Base-by-base conservation (phyloP, 2,888 invertebrate genomes). In the Campoplex nolae region DNA sequence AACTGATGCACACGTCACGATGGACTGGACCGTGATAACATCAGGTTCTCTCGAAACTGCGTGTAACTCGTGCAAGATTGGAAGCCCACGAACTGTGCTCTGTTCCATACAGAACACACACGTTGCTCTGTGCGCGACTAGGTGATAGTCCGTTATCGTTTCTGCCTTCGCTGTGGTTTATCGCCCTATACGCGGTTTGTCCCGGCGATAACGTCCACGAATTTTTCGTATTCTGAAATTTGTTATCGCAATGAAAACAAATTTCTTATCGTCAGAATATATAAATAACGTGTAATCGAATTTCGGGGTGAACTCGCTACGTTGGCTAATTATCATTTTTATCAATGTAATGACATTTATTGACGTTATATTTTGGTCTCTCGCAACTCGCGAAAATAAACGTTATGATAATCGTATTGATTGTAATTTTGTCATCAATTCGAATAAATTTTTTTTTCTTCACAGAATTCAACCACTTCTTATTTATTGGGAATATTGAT, bases 11-110 rank as follows among this genome's bases (percentile, higher is more conserved):
- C 67, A 74, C 83, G 81, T 73, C 77, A 80, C 73, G 81, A 73
- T 54, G 77, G 74, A 86, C 58, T 80, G 74, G 79, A 86, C 84
- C 81, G 80, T 84, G 86, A 84, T 84, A 84, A 84, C 80, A 78
- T 77, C 77, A 42, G 65, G 32, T 65, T 75, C 35, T 51, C 38
- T 23, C 79, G 83, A 76, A 83, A 54, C 70, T 73, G 48, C 48
- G 73, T 73, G 80, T 73, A 76, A 73, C 71, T 71, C 48, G 71
- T 38, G 71, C 86, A 83, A 76, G 79, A 80, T 78, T 78, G 73
- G 35, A 23, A 67, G 48, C 16, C 9, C 51, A 51, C 51, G 51
- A 51, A 51, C 23, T 23, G 62, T 65, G 51, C 23, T n/a, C 38
- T 67, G 42, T 56, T 56, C n/a, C 8, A 7, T 45, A 71, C n/a